Percentiles rank a stretch among this genome's conserved stretches.
Evolutionary conservation across 2,113 vertebrate genomes (phyloP).

Genomic region (Nesospiza acunhae): DNA sequence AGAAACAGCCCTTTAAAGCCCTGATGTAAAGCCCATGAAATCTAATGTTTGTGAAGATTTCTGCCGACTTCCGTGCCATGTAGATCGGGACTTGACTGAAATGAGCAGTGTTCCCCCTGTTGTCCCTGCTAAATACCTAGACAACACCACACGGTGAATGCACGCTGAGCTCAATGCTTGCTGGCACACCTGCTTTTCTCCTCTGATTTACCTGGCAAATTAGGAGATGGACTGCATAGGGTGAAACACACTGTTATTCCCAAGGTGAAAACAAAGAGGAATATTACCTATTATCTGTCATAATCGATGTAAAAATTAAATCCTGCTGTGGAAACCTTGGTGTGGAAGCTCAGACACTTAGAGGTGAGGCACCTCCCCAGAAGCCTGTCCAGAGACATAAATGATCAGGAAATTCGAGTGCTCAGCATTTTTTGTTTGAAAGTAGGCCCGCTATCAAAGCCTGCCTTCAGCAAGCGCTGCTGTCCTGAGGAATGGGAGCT

Average conservation of each 20-base stretch:
- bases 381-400: not conserved
- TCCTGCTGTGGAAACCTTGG: not conserved
- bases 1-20: not conserved
- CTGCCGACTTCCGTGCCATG: not conserved
- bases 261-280: not conserved
- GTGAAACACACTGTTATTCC: not conserved
- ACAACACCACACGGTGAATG: not conserved
- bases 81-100: not conserved
- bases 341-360: fast-evolving
- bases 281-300: not conserved
- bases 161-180: not conserved
- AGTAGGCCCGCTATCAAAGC: not conserved
- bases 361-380: not conserved
- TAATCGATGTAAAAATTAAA: not conserved
- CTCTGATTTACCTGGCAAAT: not conserved
- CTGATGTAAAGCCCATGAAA: constrained; percentile 10
- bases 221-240: not conserved
- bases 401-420: not conserved
- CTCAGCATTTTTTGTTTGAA: not conserved
- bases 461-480: not conserved
- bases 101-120: not conserved
- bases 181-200: not conserved
- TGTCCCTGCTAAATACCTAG: not conserved
- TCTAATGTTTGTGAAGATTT: not conserved
- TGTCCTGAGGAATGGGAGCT: not conserved